Evolutionary conservation across 2,888 invertebrate species (phyloP).

Genomic region (Alentia gelatinosa): DNA sequence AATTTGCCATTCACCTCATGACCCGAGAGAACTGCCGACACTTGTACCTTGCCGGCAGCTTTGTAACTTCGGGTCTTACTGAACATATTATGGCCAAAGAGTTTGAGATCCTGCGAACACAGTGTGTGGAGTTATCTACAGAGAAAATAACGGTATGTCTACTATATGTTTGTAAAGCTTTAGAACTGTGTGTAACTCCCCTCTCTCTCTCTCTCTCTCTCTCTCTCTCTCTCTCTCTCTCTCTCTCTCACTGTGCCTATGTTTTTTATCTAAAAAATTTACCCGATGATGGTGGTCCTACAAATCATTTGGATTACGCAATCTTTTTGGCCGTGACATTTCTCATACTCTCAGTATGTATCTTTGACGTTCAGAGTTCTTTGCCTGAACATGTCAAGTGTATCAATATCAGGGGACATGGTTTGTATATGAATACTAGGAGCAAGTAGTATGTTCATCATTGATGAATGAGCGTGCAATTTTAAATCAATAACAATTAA

Average conservation of each 20-base stretch:
- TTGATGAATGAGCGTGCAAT: no score
- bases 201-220: no score
- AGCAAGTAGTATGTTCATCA: no score
- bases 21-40: background rate
- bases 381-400: no score
- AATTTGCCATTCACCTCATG: background rate
- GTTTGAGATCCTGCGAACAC: background rate
- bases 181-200: background rate
- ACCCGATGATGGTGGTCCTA: background rate
- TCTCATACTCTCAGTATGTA: no score
- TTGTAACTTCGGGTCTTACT: background rate
- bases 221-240: no score
- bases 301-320: background rate
- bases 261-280: background rate
- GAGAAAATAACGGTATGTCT: background rate
- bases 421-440: no score
- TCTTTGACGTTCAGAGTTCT: no score
- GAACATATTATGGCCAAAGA: background rate
- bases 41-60: background rate
- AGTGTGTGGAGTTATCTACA: background rate
- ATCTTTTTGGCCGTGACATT: no score
- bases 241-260: no score
- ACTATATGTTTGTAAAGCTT: background rate
- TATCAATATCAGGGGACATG: no score
- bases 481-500: no score